These are phyloP conservation scores for Melinaea menophilus DNA, from an alignment of 2,888 invertebrate species.

Conservation along the genomic window DNA sequence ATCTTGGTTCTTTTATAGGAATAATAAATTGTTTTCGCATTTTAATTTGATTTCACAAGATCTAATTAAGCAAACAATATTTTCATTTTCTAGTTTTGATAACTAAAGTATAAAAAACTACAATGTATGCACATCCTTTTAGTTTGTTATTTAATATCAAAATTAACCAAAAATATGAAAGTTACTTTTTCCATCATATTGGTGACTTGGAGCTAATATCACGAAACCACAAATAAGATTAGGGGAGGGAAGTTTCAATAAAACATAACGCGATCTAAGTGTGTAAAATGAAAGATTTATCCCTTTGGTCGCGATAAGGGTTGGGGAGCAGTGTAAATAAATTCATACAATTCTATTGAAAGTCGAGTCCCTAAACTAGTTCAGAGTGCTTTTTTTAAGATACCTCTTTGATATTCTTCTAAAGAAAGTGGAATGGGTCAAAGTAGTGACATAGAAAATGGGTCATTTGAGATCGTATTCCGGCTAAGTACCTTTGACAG, in stretches of 20 bases:
- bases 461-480: slow-evolving; percentile 32
- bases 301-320: slow-evolving; percentile 39
- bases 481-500: slow-evolving; percentile 31
- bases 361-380: slow-evolving; percentile 52
- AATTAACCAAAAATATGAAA: too few species aligned
- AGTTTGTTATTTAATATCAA: too few species aligned
- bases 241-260: slow-evolving; percentile 52
- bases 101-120: too few species aligned
- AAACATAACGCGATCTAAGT: slow-evolving; percentile 55
- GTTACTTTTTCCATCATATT: not conserved
- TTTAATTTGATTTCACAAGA: not conserved
- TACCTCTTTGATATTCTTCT: slow-evolving; percentile 53
- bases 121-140: too few species aligned
- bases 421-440: slow-evolving; percentile 44
- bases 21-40: slow-evolving; percentile 16
- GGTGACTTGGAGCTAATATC: not conserved
- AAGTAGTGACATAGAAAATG: slow-evolving; percentile 37
- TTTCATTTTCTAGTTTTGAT: too few species aligned
- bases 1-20: slow-evolving; percentile 28
- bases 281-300: slow-evolving; percentile 69
- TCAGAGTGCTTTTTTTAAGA: slow-evolving; percentile 58
- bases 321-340: slow-evolving; percentile 47
- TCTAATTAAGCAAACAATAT: not conserved
- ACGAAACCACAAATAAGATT: slow-evolving; percentile 24
- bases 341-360: slow-evolving; percentile 65